phyloP scores from a whole-genome alignment of 2,797 vertebrate genomes.

The Acridotheres tristis region DNA sequence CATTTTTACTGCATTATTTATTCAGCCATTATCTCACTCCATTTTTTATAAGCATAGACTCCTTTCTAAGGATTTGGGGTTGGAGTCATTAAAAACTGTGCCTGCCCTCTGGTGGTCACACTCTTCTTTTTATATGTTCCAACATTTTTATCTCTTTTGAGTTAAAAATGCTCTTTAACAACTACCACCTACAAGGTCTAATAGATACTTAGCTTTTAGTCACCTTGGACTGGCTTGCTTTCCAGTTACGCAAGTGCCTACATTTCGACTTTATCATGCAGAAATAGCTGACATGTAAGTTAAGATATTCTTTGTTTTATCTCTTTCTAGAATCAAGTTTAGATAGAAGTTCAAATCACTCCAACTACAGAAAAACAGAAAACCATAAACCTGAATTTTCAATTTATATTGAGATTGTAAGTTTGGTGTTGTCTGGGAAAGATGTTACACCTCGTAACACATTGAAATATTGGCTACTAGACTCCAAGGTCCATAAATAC shows the following conservation, averaged over 20 bases:
- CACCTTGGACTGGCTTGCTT: not conserved
- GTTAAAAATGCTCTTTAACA: not conserved
- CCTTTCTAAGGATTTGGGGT: not conserved
- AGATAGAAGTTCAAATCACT: not conserved
- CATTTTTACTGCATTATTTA: not conserved
- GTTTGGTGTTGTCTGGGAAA: not conserved
- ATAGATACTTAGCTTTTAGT: not conserved
- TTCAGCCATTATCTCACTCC: not conserved
- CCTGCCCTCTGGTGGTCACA: conserved; percentile 59
- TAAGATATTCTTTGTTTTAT: not conserved
- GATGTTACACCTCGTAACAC: not conserved
- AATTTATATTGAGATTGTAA: not conserved
- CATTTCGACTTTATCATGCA: not conserved
- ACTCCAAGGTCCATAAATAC: not conserved
- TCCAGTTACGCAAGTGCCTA: not conserved
- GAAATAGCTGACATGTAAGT: not conserved
- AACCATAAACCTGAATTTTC: not conserved
- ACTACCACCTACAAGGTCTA: not conserved
- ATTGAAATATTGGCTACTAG: not conserved
- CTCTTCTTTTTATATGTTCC: not conserved
- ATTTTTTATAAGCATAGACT: not conserved
- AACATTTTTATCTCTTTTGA: not conserved
- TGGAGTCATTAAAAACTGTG: not conserved
- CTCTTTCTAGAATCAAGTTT: not conserved
- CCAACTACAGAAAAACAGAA: not conserved